Base-by-base conservation (phyloP, 2,888 invertebrate genomes). In the Hylaea fasciaria region DNA sequence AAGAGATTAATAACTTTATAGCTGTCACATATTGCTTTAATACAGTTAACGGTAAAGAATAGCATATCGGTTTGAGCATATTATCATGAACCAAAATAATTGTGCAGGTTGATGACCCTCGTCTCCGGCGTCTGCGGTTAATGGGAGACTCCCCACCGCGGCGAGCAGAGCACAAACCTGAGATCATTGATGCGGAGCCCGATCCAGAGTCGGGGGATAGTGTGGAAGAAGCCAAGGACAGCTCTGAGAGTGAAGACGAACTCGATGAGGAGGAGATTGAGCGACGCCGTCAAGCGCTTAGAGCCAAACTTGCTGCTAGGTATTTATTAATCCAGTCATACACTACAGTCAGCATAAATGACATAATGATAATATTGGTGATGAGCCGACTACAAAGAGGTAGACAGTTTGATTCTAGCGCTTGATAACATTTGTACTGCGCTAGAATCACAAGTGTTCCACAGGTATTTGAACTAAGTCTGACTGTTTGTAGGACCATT, bases 221-320 rank as follows among this genome's bases (percentile, higher is more conserved):
- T 69, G 88, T 74, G 8, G 85, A 86, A 8, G 89, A 88, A 48
- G 83, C 76, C 0, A 83, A 72, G 50, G 89, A 88, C 64, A 91
- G 88, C 65, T 93, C 93, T 0, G 96, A 96, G 74, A 96, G 96
- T 62, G 97, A 97, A 78, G 96, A 96, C 66, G 97, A 97, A 69
- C 86, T 97, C 0, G 97, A 97, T 68, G 97, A 97, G 67, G 94
- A 94, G 39, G 97, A 97, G 86, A 95, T 97, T 75, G 98, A 98
- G 80, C 94, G 94, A 68, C 93, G 97, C n/a, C 93, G 98, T 60
- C 94, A 95, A 62, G 87, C 86, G 45, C 85, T 91, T 32, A 87
- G 87, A 69, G 89, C 89, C 57, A 91, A 91, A 78, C 83, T 92
- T 64, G 84, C 90, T 63, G 89, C 90, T 10, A 88, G 91, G 91